Evolutionary conservation across 35 echinoderm and acorn worm species (phyloP).

Genomic region (Apostichopus parvimensis): DNA sequence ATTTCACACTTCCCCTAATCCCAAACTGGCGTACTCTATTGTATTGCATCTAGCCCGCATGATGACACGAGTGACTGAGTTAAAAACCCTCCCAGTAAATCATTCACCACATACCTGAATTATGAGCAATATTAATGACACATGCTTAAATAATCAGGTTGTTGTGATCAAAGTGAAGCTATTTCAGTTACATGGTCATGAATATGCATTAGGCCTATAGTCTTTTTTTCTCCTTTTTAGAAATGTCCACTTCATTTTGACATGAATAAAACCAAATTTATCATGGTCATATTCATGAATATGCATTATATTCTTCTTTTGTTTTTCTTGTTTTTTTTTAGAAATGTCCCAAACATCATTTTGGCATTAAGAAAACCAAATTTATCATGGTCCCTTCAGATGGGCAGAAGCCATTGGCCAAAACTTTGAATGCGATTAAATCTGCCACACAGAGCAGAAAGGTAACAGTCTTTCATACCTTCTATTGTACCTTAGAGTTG

Average conservation of each 20-base stretch:
- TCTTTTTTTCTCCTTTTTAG: too few relatives aligned
- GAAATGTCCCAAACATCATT: slow-evolving; percentile 95
- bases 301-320: not conserved
- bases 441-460: slow-evolving; percentile 80
- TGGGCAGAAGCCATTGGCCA: slow-evolving; percentile 77
- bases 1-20: too few relatives aligned
- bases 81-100: too few relatives aligned
- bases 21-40: too few relatives aligned
- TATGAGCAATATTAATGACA: too few relatives aligned
- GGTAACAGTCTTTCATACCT: slow-evolving; percentile 48
- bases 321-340: slow-evolving; percentile 34
- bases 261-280: not conserved
- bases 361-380: slow-evolving; percentile 95
- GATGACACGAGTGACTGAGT: too few relatives aligned
- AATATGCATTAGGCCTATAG: too few relatives aligned
- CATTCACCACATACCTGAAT: too few relatives aligned
- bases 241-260: not conserved
- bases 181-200: too few relatives aligned
- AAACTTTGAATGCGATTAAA: slow-evolving; percentile 90
- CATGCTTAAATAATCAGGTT: too few relatives aligned
- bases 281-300: not conserved
- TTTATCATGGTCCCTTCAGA: slow-evolving; percentile 69
- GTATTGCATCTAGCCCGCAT: too few relatives aligned
- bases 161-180: too few relatives aligned
- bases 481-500: not conserved